A percentile compares a stretch with the other conserved stretches of the same genome.
These are phyloP conservation scores for Sebastes jordani DNA, from an alignment of 2,797 vertebrate species.

Conservation along the genomic window DNA sequence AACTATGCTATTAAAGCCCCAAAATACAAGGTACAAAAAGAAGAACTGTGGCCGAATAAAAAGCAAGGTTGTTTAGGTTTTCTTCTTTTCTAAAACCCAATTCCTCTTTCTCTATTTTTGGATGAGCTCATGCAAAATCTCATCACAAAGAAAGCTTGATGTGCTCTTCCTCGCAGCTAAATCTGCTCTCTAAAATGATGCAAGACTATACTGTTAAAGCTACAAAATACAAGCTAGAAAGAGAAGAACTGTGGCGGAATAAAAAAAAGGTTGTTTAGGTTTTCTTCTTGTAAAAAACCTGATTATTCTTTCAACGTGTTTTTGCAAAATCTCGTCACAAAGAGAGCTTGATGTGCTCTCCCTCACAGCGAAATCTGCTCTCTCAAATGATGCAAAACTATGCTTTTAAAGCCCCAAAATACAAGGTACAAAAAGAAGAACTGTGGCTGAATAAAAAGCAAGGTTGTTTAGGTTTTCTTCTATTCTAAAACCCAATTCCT, in stretches of 20 bases:
- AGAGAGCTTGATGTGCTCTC: no score
- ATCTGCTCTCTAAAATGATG: not conserved
- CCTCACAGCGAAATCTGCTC: no score
- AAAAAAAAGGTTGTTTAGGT: not conserved
- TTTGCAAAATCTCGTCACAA: no score
- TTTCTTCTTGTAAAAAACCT: not conserved
- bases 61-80: not conserved
- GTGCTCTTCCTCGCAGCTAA: not conserved
- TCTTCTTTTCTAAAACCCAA: not conserved
- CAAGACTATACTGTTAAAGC: not conserved
- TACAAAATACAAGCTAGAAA: not conserved
- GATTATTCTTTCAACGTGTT: no score
- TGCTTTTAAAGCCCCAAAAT: no score
- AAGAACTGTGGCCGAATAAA: not conserved
- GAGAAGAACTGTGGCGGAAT: not conserved
- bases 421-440: no score
- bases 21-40: not conserved
- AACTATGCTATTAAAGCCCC: not conserved
- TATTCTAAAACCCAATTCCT: no score
- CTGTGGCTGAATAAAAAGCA: no score
- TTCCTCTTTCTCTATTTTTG: slow-evolving; percentile 15
- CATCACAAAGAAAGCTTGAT: not conserved
- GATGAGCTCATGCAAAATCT: not conserved
- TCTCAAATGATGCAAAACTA: no score
- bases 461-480: no score